phyloP scores from a whole-genome alignment of 1,140 invertebrate species.

The Papilio polyxenes region DNA sequence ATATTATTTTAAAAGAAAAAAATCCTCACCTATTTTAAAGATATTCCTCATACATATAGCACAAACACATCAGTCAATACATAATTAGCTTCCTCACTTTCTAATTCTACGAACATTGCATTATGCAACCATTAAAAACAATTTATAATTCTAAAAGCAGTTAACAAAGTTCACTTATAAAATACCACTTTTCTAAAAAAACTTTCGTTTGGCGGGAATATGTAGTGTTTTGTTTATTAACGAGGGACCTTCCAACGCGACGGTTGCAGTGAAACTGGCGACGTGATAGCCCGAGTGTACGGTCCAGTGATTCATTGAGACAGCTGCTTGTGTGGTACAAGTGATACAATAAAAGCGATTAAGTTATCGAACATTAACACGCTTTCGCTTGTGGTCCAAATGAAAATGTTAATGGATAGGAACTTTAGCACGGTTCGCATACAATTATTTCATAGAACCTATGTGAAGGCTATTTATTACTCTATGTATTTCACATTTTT shows the following conservation, averaged over 20 bases:
- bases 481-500: too few relatives aligned
- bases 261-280: slow-evolving; percentile 26
- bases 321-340: slow-evolving; percentile 17
- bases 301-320: slow-evolving; percentile 33
- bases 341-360: not conserved
- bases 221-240: not conserved
- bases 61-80: not conserved
- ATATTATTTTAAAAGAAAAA: not conserved
- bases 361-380: not conserved
- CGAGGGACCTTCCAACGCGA: not conserved
- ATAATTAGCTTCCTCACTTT: slow-evolving; percentile 21
- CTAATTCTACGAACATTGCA: not conserved
- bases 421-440: too few relatives aligned
- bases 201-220: slow-evolving; percentile 9
- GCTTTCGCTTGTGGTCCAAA: not conserved
- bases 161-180: not conserved
- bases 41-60: not conserved
- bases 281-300: slow-evolving; percentile 13
- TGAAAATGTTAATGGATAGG: not conserved
- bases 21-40: not conserved
- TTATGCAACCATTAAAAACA: not conserved
- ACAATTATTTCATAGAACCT: too few relatives aligned
- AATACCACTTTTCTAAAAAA: not conserved
- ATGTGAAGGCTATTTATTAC: too few relatives aligned
- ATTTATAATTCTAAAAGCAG: not conserved